These are phyloP conservation scores for Protomyctophum bolini DNA, from an alignment of 2,113 vertebrate species.

Conservation along the genomic window DNA sequence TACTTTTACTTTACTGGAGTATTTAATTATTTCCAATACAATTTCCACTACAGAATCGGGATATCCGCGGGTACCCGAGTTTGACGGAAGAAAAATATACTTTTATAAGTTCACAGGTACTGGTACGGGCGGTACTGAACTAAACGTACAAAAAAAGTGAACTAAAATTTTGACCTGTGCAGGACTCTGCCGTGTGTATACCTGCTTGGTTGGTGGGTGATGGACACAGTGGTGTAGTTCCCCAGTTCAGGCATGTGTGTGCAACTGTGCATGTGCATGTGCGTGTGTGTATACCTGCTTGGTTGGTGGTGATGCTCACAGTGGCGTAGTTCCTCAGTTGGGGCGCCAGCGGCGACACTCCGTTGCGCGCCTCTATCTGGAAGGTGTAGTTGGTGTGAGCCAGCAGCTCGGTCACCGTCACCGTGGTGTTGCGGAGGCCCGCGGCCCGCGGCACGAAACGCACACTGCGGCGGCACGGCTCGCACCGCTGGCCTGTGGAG, in stretches of 20 bases:
- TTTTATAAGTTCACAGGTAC: too few relatives aligned
- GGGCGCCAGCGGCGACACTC: constrained; percentile 86
- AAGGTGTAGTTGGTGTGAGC: constrained; percentile 99
- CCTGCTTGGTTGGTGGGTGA: constrained; percentile 20
- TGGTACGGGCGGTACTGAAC: too few relatives aligned
- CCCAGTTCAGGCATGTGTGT: constrained; percentile 66
- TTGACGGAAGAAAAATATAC: too few relatives aligned
- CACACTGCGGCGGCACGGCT: constrained; percentile 87
- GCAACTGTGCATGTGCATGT: constrained; percentile 52
- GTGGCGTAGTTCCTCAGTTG: constrained; percentile 87
- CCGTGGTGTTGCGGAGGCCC: constrained; percentile 91
- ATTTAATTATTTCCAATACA: too few relatives aligned
- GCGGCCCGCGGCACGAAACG: constrained; percentile 89
- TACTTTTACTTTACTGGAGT: too few relatives aligned
- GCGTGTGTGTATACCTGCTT: constrained; percentile 84
- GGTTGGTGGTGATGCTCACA: constrained; percentile 97
- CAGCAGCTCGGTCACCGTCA: constrained; percentile 91
- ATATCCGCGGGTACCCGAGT: too few relatives aligned
- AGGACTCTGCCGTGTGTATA: neutral
- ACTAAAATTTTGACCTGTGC: too few relatives aligned
- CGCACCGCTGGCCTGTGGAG: constrained; percentile 70
- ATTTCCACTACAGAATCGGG: too few relatives aligned
- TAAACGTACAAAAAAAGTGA: too few relatives aligned
- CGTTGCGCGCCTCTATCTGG: constrained; percentile 92
- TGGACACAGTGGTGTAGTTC: constrained; percentile 44